These are phyloP conservation scores for Cephalopterus ornatus DNA, from an alignment of 2,113 vertebrate species.

Conservation along the genomic window DNA sequence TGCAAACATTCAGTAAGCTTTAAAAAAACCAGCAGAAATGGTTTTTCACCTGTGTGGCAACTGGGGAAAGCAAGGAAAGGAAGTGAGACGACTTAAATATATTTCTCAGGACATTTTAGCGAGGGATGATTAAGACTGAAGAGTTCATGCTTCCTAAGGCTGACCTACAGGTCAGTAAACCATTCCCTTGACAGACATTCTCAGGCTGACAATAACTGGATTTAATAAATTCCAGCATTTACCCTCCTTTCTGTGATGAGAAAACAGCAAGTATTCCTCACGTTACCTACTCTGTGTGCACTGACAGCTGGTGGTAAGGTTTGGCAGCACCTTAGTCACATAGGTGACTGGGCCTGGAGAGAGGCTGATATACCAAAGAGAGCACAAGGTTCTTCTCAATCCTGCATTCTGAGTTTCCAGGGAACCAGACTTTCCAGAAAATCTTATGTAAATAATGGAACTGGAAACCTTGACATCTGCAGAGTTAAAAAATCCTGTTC, in stretches of 20 bases:
- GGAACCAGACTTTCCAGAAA: not conserved
- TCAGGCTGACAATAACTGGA: conserved; percentile 11
- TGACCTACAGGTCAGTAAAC: conserved; percentile 6
- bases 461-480: not conserved
- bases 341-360: not conserved
- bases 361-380: not conserved
- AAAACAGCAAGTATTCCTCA: not conserved
- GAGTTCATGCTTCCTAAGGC: not conserved
- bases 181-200: not conserved
- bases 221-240: not conserved
- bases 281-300: not conserved
- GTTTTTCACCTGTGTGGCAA: not conserved
- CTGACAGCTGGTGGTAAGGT: not conserved
- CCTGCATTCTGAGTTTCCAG: not conserved
- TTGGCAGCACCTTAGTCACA: too few relatives aligned
- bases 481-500: not conserved
- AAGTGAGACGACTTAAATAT: not conserved
- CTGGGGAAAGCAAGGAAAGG: not conserved
- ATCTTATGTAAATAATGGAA: not conserved
- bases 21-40: not conserved
- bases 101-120: not conserved
- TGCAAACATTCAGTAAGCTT: not conserved
- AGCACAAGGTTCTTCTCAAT: not conserved
- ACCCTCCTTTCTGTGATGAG: not conserved
- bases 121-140: not conserved